Evolutionary conservation across 1,140 invertebrate genomes (phyloP), one percentile per base, ranked within the genome.

Genomic region (Stegodyphus dumicola): DNA sequence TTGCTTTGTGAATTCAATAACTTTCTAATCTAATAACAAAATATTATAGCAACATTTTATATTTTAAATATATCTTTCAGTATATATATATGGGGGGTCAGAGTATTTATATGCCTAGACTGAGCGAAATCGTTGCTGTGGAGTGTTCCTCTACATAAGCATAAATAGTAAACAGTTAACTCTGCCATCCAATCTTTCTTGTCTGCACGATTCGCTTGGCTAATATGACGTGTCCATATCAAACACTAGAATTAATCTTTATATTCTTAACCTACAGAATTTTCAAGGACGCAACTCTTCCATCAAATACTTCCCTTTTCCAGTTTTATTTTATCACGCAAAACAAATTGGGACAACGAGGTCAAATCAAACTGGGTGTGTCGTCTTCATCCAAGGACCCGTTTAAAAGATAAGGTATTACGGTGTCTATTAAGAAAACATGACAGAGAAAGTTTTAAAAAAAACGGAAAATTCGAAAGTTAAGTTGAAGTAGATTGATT

Each of bases 261-360:
- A 64, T 70, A 85, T 70, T 74, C 81, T 85, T 77, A 76, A 77
- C 81, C 73, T 77, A 85, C 73, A 49, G 74, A 77, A 33, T 69
- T n/a, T 51, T 66, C 81, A 85, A 85, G 81, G 81, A 51, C 78
- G 4, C 18, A 73, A 81, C 80, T 83, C 80, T 83, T 85, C 73
- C 73, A 77, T 85, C 81, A 15, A 10, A 83, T 83, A 66, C 33
- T 73, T 33, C 33, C 33, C 60, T 75, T 78, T 81, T 73, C 69
- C 67, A 85, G 77, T 85, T 85, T 77, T 66, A 66, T 71, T 83
- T 81, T 83, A 76, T 56, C 69, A 69, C 17, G 33, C 33, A 64
- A 70, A 76, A 85, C 81, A 85, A 85, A 85, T 85, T 85, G 60
- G 74, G 81, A 77, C 81, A 85, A 85, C 81, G 81, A 85, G 81